A percentile compares a stretch with the other conserved stretches of the same genome.
These are phyloP conservation scores for Pammene fasciana DNA, from an alignment of 2,888 invertebrate genomes.

Conservation along the genomic window DNA sequence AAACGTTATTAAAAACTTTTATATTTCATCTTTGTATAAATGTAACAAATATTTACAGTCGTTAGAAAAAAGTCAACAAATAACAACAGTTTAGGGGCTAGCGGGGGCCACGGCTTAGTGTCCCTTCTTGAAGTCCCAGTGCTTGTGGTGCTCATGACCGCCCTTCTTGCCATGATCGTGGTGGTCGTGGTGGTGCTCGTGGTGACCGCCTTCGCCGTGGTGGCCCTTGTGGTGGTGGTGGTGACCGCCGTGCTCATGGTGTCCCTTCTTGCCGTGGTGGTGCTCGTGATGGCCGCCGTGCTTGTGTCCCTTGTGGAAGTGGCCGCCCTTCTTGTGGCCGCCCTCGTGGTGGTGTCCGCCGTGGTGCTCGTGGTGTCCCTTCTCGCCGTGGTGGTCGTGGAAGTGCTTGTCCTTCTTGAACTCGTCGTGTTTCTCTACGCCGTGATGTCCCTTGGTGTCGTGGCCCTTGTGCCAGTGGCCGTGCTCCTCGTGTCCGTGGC, in stretches of 20 bases:
- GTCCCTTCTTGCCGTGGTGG: constrained; percentile 90
- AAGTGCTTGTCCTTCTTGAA: constrained; percentile 93
- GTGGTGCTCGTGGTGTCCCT: constrained; percentile 89
- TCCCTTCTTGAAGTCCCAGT: constrained; percentile 87
- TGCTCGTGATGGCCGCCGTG: constrained; percentile 90
- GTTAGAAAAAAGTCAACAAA: constrained; percentile 61
- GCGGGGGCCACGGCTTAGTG: constrained; percentile 58
- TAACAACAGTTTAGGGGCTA: constrained; percentile 55
- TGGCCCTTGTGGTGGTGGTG: constrained; percentile 91
- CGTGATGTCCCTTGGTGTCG: constrained; percentile 92
- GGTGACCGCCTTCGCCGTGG: constrained; percentile 89
- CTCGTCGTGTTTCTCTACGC: constrained; percentile 91
- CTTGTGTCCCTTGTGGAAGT: constrained; percentile 90
- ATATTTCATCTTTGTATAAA: constrained; percentile 53
- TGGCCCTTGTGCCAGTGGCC: constrained; percentile 92
- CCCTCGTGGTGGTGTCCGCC: constrained; percentile 90
- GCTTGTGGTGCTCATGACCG: constrained; percentile 90
- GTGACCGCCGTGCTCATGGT: constrained; percentile 89
- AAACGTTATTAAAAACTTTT: constrained; percentile 26
- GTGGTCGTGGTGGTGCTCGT: constrained; percentile 88
- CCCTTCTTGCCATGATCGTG: constrained; percentile 90
- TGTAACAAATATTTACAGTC: constrained; percentile 57
- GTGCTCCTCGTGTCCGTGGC: constrained; percentile 77
- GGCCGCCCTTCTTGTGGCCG: constrained; percentile 90
- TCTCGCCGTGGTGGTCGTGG: constrained; percentile 91